Conservation (phyloP, 2,113 vertebrate species). For the Ciconia boyciana region DNA sequence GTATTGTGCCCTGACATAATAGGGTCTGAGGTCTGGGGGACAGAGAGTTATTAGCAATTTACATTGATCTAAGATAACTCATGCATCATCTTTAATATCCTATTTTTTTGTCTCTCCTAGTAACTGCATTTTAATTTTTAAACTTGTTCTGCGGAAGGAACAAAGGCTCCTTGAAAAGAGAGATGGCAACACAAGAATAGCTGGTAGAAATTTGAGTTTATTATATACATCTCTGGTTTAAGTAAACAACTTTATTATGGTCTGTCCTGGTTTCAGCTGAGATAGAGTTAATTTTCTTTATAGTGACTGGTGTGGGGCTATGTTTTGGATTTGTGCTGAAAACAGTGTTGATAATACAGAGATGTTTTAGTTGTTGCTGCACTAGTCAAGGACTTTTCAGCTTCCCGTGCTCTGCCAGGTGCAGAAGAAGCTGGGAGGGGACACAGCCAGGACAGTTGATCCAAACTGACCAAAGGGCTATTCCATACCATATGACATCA, state of each 20-base stretch:
- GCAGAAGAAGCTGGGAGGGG: no score
- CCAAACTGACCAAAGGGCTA: no score
- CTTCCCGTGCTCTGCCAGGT: no score
- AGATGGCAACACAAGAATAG: not conserved
- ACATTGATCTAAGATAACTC: not conserved
- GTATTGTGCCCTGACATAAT: not conserved
- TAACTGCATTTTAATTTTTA: not conserved
- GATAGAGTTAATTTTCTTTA: no score
- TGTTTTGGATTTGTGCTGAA: no score
- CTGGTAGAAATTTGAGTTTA: not conserved
- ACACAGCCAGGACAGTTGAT: no score
- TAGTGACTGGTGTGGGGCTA: no score
- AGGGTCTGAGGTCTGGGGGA: not conserved
- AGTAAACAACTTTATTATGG: not conserved
- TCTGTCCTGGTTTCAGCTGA: no score
- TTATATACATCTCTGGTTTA: not conserved
- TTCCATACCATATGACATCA: no score
- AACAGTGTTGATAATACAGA: no score
- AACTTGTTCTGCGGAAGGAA: not conserved
- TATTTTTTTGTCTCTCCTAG: not conserved
- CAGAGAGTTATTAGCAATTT: not conserved
- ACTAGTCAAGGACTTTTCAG: no score
- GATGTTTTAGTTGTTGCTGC: no score
- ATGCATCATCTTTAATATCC: not conserved
- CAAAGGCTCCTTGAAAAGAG: not conserved